Evolutionary conservation across 2,888 invertebrate species (phyloP).

Genomic region (Didymodactylos carnosus): DNA sequence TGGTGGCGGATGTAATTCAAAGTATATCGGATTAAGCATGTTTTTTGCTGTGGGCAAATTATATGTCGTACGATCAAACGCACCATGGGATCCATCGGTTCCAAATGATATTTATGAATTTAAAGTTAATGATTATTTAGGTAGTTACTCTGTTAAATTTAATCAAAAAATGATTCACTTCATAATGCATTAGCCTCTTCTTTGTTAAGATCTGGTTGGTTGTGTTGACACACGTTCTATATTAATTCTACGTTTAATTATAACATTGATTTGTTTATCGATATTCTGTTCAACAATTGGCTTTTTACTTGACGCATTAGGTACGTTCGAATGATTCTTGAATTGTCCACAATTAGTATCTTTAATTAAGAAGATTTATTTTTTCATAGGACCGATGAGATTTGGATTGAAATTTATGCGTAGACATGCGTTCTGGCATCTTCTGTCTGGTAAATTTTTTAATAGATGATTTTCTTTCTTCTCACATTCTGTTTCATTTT

Average conservation of each 20-base stretch:
- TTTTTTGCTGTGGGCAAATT: slow-evolving; percentile 46
- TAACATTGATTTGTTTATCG: slow-evolving; percentile 48
- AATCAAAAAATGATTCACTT: neutral
- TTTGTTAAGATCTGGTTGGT: slow-evolving; percentile 38
- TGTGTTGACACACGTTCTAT: slow-evolving; percentile 49
- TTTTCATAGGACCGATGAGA: slow-evolving; percentile 46
- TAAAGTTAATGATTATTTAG: neutral
- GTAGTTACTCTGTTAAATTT: slow-evolving; percentile 11
- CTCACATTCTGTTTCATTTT: no score
- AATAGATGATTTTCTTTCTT: neutral
- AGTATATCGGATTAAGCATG: slow-evolving; percentile 45
- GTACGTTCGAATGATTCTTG: no score
- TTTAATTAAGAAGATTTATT: no score
- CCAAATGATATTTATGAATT: neutral
- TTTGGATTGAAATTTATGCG: slow-evolving; percentile 45
- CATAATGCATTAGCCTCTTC: no score
- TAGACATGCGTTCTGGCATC: slow-evolving; percentile 48
- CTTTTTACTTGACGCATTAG: slow-evolving; percentile 48
- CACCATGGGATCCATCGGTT: neutral
- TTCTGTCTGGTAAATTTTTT: neutral
- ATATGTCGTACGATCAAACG: neutral
- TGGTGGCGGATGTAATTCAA: slow-evolving; percentile 46
- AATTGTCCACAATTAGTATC: no score
- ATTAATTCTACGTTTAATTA: slow-evolving; percentile 46
- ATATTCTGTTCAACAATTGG: slow-evolving; percentile 48